Evolutionary conservation across 2,888 invertebrate species (phyloP).

Genomic region (Standfussiana lucernea): DNA sequence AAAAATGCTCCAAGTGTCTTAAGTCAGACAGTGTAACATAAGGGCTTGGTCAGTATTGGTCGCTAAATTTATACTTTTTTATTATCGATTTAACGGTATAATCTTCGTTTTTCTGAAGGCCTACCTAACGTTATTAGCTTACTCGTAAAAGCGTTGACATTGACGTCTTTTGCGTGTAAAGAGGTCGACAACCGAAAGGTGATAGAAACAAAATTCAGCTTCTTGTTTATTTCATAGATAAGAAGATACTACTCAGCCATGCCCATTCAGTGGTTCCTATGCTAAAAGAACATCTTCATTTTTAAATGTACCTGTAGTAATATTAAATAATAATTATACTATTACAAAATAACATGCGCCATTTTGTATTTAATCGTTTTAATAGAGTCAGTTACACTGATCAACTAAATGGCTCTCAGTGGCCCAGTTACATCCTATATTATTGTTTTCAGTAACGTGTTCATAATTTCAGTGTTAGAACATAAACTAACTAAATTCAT

Average conservation of each 20-base stretch:
- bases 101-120: too few relatives aligned
- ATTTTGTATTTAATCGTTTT: background rate
- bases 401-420: background rate
- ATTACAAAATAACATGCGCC: background rate
- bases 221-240: background rate
- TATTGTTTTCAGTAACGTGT: slow-evolving; percentile 1
- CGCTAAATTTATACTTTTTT: too few relatives aligned
- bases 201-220: background rate
- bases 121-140: too few relatives aligned
- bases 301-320: background rate
- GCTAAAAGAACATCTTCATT: background rate
- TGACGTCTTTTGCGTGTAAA: too few relatives aligned
- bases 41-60: too few relatives aligned
- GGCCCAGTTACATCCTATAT: background rate
- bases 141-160: too few relatives aligned
- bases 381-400: background rate
- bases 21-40: too few relatives aligned
- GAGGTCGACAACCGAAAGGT: too few relatives aligned
- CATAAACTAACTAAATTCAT: slow-evolving; percentile 3
- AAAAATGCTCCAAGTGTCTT: too few relatives aligned
- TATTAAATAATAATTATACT: background rate
- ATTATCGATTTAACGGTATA: too few relatives aligned
- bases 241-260: background rate
- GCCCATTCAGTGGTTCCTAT: background rate
- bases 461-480: slow-evolving; percentile 15